A percentile compares a stretch with the other conserved stretches of the same genome.
These are phyloP conservation scores for Periophthalmodon schlosseri DNA, from an alignment of 2,113 vertebrate genomes.

Conservation along the genomic window DNA sequence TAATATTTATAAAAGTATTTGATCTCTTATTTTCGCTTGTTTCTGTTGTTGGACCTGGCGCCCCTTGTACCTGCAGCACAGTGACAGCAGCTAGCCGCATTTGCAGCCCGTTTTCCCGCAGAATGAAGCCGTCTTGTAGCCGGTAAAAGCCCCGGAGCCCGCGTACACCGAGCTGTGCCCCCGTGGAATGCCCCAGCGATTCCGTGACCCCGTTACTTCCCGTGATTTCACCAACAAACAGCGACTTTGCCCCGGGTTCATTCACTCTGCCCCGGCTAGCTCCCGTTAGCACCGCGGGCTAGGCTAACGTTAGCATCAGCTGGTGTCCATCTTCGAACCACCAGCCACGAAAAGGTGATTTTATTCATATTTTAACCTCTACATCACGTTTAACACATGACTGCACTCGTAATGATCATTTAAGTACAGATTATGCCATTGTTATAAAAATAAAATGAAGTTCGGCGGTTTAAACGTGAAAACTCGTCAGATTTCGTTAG, in stretches of 20 bases:
- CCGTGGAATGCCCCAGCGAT: slow-evolving; percentile 43
- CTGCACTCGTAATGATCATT: fast-evolving
- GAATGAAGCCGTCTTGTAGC: slow-evolving; percentile 19
- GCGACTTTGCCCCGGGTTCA: slow-evolving; percentile 38
- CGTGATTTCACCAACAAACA: slow-evolving; percentile 8
- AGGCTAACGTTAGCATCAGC: slow-evolving; percentile 56
- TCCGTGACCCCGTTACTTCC: slow-evolving; percentile 12
- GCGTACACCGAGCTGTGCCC: slow-evolving; percentile 11
- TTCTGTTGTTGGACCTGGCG: not conserved
- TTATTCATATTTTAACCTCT: not conserved
- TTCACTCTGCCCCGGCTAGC: slow-evolving; percentile 64
- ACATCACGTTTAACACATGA: not conserved
- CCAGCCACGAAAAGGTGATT: slow-evolving; percentile 50
- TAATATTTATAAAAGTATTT: too few relatives aligned
- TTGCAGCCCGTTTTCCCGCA: slow-evolving; percentile 36
- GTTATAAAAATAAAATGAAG: too few relatives aligned
- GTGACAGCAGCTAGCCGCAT: slow-evolving; percentile 73
- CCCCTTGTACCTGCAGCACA: slow-evolving; percentile 23
- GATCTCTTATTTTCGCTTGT: not conserved
- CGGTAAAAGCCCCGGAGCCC: slow-evolving; percentile 18
- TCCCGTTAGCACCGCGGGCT: slow-evolving; percentile 55
- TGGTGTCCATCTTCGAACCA: slow-evolving; percentile 70
- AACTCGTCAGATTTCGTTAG: not conserved
- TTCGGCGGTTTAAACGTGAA: not conserved
- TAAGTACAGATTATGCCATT: not conserved